phyloP scores from a whole-genome alignment of 1,140 invertebrate genomes.

The Hirudo medicinalis region DNA sequence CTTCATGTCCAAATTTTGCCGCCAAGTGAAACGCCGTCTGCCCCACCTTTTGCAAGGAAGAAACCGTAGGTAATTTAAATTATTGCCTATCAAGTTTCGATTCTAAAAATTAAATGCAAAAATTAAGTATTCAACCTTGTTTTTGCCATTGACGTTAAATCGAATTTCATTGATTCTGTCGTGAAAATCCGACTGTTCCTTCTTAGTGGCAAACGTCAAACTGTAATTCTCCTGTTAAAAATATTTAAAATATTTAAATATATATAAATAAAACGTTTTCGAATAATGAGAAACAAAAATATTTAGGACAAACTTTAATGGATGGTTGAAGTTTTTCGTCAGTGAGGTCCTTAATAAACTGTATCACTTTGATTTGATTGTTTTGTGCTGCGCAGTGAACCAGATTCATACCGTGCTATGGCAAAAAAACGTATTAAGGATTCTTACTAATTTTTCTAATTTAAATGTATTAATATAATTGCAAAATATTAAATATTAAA shows the following conservation, averaged over 20 bases:
- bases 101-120: neutral
- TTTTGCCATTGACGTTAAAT: constrained; percentile 8
- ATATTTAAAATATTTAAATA: neutral
- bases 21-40: constrained; percentile 60
- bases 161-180: constrained; percentile 16
- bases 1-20: constrained; percentile 56
- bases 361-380: constrained; percentile 49
- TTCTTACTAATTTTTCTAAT: neutral
- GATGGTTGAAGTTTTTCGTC: constrained; percentile 32
- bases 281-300: neutral
- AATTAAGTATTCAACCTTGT: neutral
- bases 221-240: neutral
- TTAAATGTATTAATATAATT: too few relatives aligned
- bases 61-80: neutral
- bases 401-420: constrained; percentile 54
- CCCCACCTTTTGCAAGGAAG: constrained; percentile 48
- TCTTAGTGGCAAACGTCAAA: neutral
- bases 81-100: neutral
- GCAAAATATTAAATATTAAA: too few relatives aligned
- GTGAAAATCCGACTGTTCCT: constrained; percentile 17
- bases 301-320: constrained; percentile 11
- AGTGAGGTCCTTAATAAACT: constrained; percentile 48
- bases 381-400: constrained; percentile 56
- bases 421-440: constrained; percentile 13
- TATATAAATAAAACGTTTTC: neutral